A percentile compares a stretch with the other conserved stretches of the same genome.
Conservation (phyloP, 2,797 vertebrate genomes). For the Acanthornis magna region DNA sequence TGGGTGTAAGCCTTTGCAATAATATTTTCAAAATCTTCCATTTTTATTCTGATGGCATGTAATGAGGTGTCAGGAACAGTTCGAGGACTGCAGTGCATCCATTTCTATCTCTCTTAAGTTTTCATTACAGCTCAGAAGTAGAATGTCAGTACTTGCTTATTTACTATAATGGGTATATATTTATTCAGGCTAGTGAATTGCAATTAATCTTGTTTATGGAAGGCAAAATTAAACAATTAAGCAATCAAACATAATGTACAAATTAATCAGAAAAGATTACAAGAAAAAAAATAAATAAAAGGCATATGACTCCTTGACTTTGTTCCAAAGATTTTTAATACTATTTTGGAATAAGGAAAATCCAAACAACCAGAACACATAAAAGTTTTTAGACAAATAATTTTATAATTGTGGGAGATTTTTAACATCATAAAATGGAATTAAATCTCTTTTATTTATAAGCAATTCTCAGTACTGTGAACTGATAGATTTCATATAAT, state of each 20-base stretch:
- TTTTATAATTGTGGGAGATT: background rate
- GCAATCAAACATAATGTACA: slow-evolving; percentile 39
- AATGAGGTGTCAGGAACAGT: background rate
- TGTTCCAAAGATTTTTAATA: slow-evolving; percentile 3
- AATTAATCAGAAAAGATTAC: slow-evolving; percentile 38
- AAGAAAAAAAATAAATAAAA: slow-evolving; percentile 36
- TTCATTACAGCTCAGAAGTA: background rate
- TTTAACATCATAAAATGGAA: background rate
- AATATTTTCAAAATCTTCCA: background rate
- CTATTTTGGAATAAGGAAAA: background rate
- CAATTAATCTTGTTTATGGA: slow-evolving; percentile 60
- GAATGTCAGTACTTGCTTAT: slow-evolving; percentile 23
- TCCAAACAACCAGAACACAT: background rate
- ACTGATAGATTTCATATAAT: background rate
- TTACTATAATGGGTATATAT: slow-evolving; percentile 44
- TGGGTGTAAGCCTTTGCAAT: background rate
- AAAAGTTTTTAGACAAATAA: background rate
- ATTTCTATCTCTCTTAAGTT: background rate
- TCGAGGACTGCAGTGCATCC: background rate
- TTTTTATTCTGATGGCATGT: background rate
- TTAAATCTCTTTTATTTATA: background rate
- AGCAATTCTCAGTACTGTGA: background rate
- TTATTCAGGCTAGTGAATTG: slow-evolving; percentile 50
- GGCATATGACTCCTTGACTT: slow-evolving; percentile 24
- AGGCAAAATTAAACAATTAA: slow-evolving; percentile 60